Conservation (phyloP, 2,797 vertebrate genomes). For the Gymnothorax javanicus region DNA sequence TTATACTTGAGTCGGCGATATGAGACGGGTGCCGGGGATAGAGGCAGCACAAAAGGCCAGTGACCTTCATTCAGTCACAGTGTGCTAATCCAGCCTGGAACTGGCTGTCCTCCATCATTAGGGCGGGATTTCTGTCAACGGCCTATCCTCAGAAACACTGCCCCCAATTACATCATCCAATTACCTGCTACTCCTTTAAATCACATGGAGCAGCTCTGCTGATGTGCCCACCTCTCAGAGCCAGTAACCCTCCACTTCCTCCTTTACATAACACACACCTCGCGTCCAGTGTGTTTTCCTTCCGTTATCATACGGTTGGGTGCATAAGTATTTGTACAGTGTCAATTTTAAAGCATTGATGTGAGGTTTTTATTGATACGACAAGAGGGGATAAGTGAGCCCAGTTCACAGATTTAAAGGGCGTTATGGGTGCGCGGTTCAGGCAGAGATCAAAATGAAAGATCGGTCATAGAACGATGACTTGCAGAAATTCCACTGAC, state of each 20-base stretch:
- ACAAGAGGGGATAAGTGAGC: too few relatives aligned
- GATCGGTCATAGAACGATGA: too few relatives aligned
- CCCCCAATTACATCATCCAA: neutral
- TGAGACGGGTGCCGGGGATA: neutral
- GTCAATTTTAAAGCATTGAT: too few relatives aligned
- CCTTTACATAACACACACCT: neutral
- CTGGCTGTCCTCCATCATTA: slow-evolving; percentile 44
- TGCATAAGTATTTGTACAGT: too few relatives aligned
- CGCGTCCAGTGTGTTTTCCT: neutral
- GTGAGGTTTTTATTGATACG: too few relatives aligned
- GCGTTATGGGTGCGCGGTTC: too few relatives aligned
- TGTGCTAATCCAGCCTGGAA: slow-evolving; percentile 18
- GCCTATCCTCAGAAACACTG: slow-evolving; percentile 13
- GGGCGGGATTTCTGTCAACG: slow-evolving; percentile 41
- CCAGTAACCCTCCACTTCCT: neutral
- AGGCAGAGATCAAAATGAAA: too few relatives aligned
- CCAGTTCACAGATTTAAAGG: too few relatives aligned
- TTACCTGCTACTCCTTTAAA: slow-evolving; percentile 26
- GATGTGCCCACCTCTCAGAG: neutral
- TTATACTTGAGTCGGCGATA: neutral
- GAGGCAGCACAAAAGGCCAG: neutral
- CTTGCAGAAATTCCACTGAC: too few relatives aligned
- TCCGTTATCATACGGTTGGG: too few relatives aligned
- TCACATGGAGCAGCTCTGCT: neutral
- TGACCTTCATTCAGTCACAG: neutral